Conservation (phyloP, 2,113 vertebrate species). For the Nanorana parkeri region DNA sequence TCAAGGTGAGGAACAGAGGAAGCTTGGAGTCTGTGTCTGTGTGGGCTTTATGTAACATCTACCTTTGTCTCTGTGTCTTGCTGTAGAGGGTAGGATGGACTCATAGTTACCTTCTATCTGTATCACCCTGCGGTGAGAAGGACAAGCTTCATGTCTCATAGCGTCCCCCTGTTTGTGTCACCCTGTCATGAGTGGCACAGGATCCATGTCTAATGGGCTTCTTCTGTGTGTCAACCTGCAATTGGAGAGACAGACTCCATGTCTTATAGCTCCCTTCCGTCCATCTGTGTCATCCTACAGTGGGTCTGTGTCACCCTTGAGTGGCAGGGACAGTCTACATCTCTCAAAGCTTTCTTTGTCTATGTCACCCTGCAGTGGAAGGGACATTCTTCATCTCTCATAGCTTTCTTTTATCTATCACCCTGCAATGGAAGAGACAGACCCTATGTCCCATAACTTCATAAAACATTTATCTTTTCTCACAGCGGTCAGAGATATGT, state of each 20-base stretch:
- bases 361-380: neutral
- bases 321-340: neutral
- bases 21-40: neutral
- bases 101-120: neutral
- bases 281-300: neutral
- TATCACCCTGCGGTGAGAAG: neutral
- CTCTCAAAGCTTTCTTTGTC: no score
- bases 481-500: constrained; percentile 61
- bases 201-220: neutral
- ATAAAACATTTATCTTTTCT: constrained; percentile 1
- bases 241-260: neutral
- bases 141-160: neutral
- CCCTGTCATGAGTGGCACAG: neutral
- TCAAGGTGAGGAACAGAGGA: constrained; percentile 46
- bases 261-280: neutral
- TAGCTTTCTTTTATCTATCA: neutral
- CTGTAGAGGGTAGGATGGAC: neutral
- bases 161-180: neutral
- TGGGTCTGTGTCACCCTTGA: neutral
- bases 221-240: neutral
- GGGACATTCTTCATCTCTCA: neutral
- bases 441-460: neutral
- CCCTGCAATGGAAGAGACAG: neutral
- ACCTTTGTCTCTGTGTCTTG: neutral
- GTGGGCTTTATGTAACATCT: neutral